A percentile compares a stretch with the other conserved stretches of the same genome.
Conservation (phyloP, 2,797 vertebrate genomes). For the Harpia harpyja region DNA sequence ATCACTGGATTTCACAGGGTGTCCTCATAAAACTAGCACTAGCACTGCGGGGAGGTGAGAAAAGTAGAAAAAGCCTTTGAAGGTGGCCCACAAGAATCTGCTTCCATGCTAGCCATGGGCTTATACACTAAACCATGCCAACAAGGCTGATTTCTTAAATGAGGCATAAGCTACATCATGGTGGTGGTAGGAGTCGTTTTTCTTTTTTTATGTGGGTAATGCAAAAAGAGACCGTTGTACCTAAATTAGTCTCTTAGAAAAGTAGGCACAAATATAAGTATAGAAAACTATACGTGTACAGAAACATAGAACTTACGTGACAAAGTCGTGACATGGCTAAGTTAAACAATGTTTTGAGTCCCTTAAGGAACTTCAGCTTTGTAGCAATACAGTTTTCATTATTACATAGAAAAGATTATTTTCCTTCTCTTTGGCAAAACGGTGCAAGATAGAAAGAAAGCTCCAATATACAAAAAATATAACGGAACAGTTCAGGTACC, state of each 20-base stretch:
- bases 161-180: accelerated
- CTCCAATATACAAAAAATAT: background rate
- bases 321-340: accelerated
- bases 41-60: background rate
- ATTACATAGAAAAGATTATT: background rate
- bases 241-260: background rate
- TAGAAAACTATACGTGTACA: accelerated
- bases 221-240: background rate
- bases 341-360: background rate
- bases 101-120: background rate
- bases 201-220: background rate
- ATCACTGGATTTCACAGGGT: constrained; percentile 42
- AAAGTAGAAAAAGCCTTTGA: background rate
- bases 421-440: background rate
- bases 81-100: background rate
- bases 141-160: background rate
- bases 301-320: accelerated
- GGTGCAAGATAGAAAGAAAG: background rate
- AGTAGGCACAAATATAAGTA: background rate
- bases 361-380: background rate
- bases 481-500: background rate
- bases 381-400: background rate
- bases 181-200: background rate
- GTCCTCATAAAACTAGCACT: constrained; percentile 13
- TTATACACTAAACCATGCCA: background rate